Conservation (phyloP, 2,113 vertebrate species). For the Ptychochromis oligacanthus region DNA sequence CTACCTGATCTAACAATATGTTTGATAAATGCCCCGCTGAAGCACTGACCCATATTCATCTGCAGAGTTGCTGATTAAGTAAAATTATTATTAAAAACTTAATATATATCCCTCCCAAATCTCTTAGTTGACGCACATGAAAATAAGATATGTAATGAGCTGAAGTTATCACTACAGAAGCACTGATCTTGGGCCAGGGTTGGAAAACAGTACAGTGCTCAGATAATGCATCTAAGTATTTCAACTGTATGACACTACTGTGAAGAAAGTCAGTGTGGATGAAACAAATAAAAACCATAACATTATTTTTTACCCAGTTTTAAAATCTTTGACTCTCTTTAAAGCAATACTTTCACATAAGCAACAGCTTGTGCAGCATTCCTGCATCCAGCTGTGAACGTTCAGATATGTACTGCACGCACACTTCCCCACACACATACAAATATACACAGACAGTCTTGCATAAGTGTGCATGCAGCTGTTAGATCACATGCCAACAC, state of each 20-base stretch:
- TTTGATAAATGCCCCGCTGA: background rate
- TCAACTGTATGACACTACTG: no score
- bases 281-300: background rate
- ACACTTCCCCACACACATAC: conserved; percentile 3
- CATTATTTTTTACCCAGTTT: background rate
- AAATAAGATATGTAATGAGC: background rate
- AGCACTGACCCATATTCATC: conserved; percentile 17
- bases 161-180: background rate
- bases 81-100: no score
- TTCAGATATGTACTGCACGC: conserved; percentile 13
- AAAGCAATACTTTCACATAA: background rate
- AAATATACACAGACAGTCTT: conserved; percentile 35
- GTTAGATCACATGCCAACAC: conserved; percentile 10
- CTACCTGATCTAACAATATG: no score
- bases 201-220: background rate
- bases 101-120: background rate
- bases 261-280: background rate
- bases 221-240: no score
- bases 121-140: background rate
- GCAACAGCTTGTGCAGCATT: conserved; percentile 13
- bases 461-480: conserved; percentile 31
- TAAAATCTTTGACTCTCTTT: background rate
- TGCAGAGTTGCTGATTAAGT: background rate
- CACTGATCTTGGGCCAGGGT: background rate
- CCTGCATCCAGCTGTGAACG: conserved; percentile 53